Evolutionary conservation across 2,797 vertebrate genomes (phyloP).

Genomic region (Molossus alvarezi): DNA sequence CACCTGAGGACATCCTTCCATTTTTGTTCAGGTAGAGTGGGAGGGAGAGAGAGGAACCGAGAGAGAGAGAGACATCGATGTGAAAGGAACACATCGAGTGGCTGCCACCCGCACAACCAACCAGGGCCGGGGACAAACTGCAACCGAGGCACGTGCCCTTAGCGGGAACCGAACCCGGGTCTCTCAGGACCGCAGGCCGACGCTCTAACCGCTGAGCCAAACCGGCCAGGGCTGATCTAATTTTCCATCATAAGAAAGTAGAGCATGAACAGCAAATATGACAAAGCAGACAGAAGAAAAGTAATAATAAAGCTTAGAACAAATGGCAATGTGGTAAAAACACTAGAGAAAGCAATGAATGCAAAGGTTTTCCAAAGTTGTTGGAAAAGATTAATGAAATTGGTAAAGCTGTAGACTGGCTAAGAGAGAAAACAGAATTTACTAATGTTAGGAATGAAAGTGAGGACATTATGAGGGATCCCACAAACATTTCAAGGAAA

Average conservation of each 20-base stretch:
- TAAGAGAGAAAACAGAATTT: background rate
- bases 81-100: no score
- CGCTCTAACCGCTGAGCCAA: no score
- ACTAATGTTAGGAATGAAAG: background rate
- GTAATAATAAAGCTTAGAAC: background rate
- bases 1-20: no score
- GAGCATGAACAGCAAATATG: background rate
- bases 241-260: slow-evolving; percentile 19
- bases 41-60: no score
- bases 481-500: background rate
- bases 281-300: background rate
- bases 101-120: no score
- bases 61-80: no score
- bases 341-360: background rate
- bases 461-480: background rate
- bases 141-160: no score
- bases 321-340: background rate
- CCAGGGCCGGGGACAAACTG: no score
- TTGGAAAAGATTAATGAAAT: background rate
- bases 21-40: no score
- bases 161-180: no score
- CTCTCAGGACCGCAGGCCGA: no score
- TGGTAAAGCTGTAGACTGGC: background rate
- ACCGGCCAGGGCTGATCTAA: no score
- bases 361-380: background rate